A percentile compares a stretch with the other conserved stretches of the same genome.
Evolutionary conservation across 1,140 invertebrate genomes (phyloP).

Genomic region (Papilio aristodemus): DNA sequence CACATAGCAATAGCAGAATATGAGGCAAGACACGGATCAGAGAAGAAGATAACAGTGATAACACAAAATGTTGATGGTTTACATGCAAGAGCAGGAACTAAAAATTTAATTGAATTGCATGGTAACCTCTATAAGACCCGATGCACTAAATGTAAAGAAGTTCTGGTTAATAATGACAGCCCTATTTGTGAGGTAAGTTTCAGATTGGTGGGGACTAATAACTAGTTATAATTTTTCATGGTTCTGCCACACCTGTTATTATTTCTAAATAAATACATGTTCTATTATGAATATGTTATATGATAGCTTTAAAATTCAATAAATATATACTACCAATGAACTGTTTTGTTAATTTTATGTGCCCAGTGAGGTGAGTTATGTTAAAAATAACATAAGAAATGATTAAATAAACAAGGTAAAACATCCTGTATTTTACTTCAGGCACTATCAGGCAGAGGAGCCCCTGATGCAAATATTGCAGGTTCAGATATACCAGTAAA

Average conservation of each 20-base stretch:
- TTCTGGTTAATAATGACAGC: constrained; percentile 86
- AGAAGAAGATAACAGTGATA: constrained; percentile 85
- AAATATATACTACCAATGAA: too few relatives aligned
- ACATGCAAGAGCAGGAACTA: constrained; percentile 90
- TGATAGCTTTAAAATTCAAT: too few relatives aligned
- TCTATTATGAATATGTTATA: too few relatives aligned
- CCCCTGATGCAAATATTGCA: constrained; percentile 68
- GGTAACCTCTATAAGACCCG: constrained; percentile 91
- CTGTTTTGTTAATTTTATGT: too few relatives aligned
- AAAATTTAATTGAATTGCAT: constrained; percentile 93
- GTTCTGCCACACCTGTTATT: too few relatives aligned
- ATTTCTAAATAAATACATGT: too few relatives aligned
- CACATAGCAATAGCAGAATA: constrained; percentile 90
- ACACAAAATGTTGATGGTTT: constrained; percentile 97
- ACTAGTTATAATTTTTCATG: too few relatives aligned
- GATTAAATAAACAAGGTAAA: not conserved
- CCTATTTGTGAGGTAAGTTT: constrained; percentile 87
- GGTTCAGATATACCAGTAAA: constrained; percentile 83
- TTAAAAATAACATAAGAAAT: not conserved
- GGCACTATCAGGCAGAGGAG: constrained; percentile 69
- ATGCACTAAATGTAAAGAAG: constrained; percentile 88
- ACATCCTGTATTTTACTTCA: constrained; percentile 41
- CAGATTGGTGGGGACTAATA: not conserved
- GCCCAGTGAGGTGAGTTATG: too few relatives aligned
- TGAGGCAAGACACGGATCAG: constrained; percentile 83